Evolutionary conservation across 2,888 invertebrate genomes (phyloP), one percentile per base, ranked within the genome.

Genomic region (Calliopum simillimum): DNA sequence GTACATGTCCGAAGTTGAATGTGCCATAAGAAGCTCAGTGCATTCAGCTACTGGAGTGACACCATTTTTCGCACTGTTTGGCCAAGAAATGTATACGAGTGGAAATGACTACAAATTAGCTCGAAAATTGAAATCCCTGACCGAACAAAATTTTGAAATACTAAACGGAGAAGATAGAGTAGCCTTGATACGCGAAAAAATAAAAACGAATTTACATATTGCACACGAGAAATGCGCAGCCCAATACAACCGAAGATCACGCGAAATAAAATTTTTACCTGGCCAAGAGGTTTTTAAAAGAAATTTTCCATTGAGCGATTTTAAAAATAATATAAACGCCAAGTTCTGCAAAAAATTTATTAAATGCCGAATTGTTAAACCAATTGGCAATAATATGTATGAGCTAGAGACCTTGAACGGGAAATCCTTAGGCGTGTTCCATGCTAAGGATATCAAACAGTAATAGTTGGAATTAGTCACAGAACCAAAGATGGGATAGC

Each of bases 21-120:
- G 59, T 61, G 68, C 68, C 2, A 3, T 68, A 4, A 47, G 68
- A n/a, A 68, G 47, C 14, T 68, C 58, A 12, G 63, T 46, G 6
- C 63, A 63, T 25, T 25, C 55, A 8, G 64, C 51, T 4, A 51
- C 51, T 2, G 49, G 64, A 41, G 67, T 67, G 4, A 58, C 58
- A 8, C 67, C 67, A 25, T 67, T 67, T 46, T 56, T 67, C 53
- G 47, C 68, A 2, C 46, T 61, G 23, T 61, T 61, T 41, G 61
- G 61, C 19, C 44, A 61, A 3, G 19, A 46, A 46, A 44, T 61
- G 44, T 61, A 46, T 21, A 19, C 16, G 14, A 5, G 8, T 13
- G 43, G 43, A 43, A n/a, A 14, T 43, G 16, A 59, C 33, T 43
- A 53, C 19, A 11, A 53, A 11, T 3, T 53, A 19, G 19, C 19